Evolutionary conservation across 2,888 invertebrate species (phyloP), one percentile per base, ranked within the genome.

Genomic region (Caenorhabditis wallacei): DNA sequence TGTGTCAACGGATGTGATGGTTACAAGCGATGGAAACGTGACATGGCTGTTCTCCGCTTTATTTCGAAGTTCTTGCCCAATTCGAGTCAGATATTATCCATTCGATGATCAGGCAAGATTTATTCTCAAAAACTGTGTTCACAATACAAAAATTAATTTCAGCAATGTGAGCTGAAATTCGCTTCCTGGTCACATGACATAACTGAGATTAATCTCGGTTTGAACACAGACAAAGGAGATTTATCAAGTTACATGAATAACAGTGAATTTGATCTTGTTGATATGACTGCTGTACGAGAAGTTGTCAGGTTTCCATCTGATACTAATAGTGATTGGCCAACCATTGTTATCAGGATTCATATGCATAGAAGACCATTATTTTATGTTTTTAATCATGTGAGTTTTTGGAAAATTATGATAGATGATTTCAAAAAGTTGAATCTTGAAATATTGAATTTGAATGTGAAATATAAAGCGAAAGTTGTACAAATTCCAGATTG

Each of bases 241-340:
- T 94, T 95, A 66, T 95, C 95, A 87, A 96, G 96, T 93, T 96
- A 96, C 92, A 96, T 96, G 92, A 95, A 95, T n/a, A 96, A 96
- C 92, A 96, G 96, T 0, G 96, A 96, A 93, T 96, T 96, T 93
- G 95, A 96, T 92, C 93, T 96, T 87, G 90, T 93, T 24, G 92
- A 92, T 74, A 93, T 94, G 90, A 92, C 89, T 87, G 93, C 91
- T 0, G 87, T 84, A n/a, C 70, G 90, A 64, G 88, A 89, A 68
- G 88, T 85, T 2, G 84, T 85, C 16, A 64, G 80, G 7, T 91
- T 91, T 68, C 89, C 90, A 16, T 88, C 91, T 0, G 90, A 89
- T 61, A 78, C 80, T 4, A 63, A 89, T 16, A 92, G 92, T 53
- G 93, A 93, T 2, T 94, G 93, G 91, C 93, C 94, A 1, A 93